These are phyloP conservation scores for Dendroctonus valens DNA, from an alignment of 1,140 invertebrate genomes.

Conservation along the genomic window DNA sequence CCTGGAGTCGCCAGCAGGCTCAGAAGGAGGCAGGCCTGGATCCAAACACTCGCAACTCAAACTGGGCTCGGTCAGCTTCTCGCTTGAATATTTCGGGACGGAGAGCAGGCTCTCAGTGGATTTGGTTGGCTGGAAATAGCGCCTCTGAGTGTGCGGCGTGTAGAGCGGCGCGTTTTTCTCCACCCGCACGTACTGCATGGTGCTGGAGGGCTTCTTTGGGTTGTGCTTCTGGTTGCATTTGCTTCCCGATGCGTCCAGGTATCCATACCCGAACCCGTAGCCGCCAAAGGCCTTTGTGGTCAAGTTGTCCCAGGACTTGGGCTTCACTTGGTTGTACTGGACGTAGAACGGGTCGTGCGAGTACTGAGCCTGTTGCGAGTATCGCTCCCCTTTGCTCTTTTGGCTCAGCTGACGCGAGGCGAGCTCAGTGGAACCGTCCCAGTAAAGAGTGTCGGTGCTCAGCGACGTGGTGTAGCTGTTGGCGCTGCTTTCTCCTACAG, in stretches of 20 bases:
- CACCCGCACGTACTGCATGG: slow-evolving; percentile 41
- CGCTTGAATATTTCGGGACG: slow-evolving; percentile 58
- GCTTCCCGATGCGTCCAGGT: slow-evolving; percentile 58
- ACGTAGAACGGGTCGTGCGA: slow-evolving; percentile 53
- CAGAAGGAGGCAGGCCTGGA: slow-evolving; percentile 41
- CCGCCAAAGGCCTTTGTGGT: slow-evolving; percentile 75
- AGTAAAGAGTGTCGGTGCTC: slow-evolving; percentile 80
- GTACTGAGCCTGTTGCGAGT: slow-evolving; percentile 49
- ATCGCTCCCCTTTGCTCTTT: slow-evolving; percentile 49
- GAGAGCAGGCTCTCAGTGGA: slow-evolving; percentile 75
- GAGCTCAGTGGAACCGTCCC: slow-evolving; percentile 63
- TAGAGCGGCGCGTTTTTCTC: slow-evolving; percentile 47
- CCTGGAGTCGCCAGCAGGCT: slow-evolving; percentile 46
- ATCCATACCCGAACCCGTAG: slow-evolving; percentile 82
- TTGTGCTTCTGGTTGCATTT: background rate
- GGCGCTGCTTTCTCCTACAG: slow-evolving; percentile 66
- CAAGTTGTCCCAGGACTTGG: slow-evolving; percentile 85
- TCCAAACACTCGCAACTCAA: slow-evolving; percentile 68
- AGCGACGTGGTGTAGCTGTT: slow-evolving; percentile 75
- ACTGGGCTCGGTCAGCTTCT: slow-evolving; percentile 62
- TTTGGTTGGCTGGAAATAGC: slow-evolving; percentile 65
- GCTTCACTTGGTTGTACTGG: slow-evolving; percentile 65
- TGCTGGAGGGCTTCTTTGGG: slow-evolving; percentile 19
- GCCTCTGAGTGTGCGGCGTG: slow-evolving; percentile 52
- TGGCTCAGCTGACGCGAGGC: slow-evolving; percentile 48